Evolutionary conservation across 2,888 invertebrate species (phyloP).

Genomic region (Oasisia sp.): DNA sequence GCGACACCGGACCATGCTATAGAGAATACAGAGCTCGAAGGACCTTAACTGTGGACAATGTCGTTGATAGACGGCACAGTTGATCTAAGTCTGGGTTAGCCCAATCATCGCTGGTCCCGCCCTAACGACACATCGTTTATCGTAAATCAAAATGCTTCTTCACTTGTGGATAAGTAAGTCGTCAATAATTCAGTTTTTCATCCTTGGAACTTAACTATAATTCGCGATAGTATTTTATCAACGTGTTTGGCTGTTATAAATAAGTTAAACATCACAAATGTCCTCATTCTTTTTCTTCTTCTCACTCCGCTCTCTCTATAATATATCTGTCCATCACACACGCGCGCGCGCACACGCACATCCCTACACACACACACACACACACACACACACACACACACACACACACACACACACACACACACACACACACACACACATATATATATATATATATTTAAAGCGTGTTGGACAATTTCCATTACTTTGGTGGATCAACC

Average conservation of each 20-base stretch:
- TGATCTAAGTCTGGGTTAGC: too few relatives aligned
- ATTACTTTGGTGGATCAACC: neutral
- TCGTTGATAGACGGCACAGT: too few relatives aligned
- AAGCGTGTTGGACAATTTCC: neutral
- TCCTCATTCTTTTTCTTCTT: neutral
- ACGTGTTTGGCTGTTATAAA: neutral
- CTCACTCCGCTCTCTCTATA: slow-evolving; percentile 82
- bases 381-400: neutral
- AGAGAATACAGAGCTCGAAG: too few relatives aligned
- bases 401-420: too few relatives aligned
- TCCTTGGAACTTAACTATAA: neutral
- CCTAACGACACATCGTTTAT: neutral
- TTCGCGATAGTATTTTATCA: neutral
- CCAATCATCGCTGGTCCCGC: neutral
- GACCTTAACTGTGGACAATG: too few relatives aligned
- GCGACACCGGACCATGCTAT: too few relatives aligned
- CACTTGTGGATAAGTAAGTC: too few relatives aligned
- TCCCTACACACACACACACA: neutral
- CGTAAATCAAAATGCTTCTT: too few relatives aligned
- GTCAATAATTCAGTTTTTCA: too few relatives aligned
- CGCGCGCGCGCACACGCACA: neutral
- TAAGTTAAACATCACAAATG: neutral
- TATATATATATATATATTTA: neutral
- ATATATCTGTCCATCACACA: slow-evolving; percentile 71
- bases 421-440: too few relatives aligned